Base-by-base conservation (phyloP, 2,113 vertebrate genomes). In the Machaerirhynchus nigripectus region DNA sequence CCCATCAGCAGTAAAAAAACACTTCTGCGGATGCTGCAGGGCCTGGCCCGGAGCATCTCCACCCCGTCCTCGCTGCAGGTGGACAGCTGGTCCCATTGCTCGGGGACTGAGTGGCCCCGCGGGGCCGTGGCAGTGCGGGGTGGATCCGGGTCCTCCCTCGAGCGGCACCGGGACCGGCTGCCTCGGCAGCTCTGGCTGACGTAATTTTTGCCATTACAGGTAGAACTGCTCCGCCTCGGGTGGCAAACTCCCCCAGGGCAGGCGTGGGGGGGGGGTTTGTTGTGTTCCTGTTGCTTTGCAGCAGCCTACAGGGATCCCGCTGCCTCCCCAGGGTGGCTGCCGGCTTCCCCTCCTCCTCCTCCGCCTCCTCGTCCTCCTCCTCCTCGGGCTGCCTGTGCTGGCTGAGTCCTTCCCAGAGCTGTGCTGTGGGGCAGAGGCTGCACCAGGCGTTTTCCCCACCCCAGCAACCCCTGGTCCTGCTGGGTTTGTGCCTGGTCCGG, bases 191-290 rank as follows among this genome's bases (percentile, higher is more conserved):
- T 89, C 81, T 0, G 53, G 91, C 89, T 97, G 95, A 97, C 96
- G 96, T 61, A 93, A 97, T 84, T 92, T 91, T 87, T 94, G 91
- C 94, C 80, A 11, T 85, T 76, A 35, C 65, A 76, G 85, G 67
- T 76, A 87, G 79, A 89, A 73, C 20, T 8, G 90, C 74, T 50
- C 56, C 1, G 9, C 79, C 76, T 60, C 40, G 2, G 10, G 83
- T 65, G 90, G 39, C 40, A 15, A 40, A 61, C 59, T 84, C 94
- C 89, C 73, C 49, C 2, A 53, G 49, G 95, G 59, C 4, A 6
- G 28, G 78, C 70, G n/a, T n/a, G n/a, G n/a, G 24, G 85, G 82
- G 73, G 42, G 39, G 73, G 27, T 7, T 63, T 93, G 93, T 79
- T 94, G 71, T 87, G 81, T 79, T 93, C 35, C 87, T 24, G 79